phyloP scores from a whole-genome alignment of 2,113 vertebrate species.

The Callionymus lyra region DNA sequence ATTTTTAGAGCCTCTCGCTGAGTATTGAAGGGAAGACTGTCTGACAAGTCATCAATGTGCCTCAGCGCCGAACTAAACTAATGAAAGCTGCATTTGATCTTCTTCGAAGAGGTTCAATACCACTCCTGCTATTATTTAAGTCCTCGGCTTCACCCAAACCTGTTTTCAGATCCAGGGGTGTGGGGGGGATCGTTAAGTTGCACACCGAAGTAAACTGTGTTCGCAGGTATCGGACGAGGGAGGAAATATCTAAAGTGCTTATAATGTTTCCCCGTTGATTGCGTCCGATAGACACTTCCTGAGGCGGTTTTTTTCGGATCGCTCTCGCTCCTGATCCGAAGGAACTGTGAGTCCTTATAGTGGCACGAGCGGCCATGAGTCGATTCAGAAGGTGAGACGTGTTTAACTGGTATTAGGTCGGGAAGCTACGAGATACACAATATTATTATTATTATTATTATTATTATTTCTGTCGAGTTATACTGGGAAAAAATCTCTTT shows the following conservation, averaged over 20 bases:
- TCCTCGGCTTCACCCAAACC: constrained; percentile 65
- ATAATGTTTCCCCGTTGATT: constrained; percentile 61
- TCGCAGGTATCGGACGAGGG: constrained; percentile 56
- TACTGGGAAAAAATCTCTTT: no score
- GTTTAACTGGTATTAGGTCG: no score
- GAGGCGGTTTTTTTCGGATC: constrained; percentile 4
- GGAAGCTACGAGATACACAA: no score
- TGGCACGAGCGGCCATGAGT: no score
- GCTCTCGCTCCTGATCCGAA: no score
- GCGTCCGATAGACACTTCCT: constrained; percentile 44
- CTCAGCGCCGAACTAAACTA: constrained; percentile 70
- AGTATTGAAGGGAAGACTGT: constrained; percentile 70
- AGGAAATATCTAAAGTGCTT: constrained; percentile 61
- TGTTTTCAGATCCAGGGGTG: constrained; percentile 65
- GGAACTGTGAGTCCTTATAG: no score
- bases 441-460: no score
- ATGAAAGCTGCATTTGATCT: constrained; percentile 75
- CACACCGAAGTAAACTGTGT: constrained; percentile 64
- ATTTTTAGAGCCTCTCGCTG: constrained; percentile 69
- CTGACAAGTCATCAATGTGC: constrained; percentile 73
- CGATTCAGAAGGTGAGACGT: no score
- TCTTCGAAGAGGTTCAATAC: constrained; percentile 67
- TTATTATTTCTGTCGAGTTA: no score
- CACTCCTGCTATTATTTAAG: constrained; percentile 71
- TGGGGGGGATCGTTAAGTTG: constrained; percentile 64